Percentiles rank a stretch among this genome's conserved stretches.
phyloP scores from a whole-genome alignment of 2,113 vertebrate genomes.

The Pituophis catenifer region DNA sequence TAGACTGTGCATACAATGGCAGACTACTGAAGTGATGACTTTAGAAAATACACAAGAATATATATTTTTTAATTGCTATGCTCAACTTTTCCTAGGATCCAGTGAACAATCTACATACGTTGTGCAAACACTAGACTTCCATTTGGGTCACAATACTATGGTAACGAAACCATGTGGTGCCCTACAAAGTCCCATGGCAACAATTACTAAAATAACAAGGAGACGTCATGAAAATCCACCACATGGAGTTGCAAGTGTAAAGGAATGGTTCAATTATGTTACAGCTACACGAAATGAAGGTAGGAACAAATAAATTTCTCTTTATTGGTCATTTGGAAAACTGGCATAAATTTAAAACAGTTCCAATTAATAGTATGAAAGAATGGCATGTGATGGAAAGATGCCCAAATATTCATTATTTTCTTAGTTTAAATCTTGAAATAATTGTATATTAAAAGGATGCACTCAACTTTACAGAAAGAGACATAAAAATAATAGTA shows the following conservation, averaged over 20 bases:
- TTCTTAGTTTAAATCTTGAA: not conserved
- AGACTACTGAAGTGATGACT: not conserved
- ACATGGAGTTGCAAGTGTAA: conserved; percentile 93
- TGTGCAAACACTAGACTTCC: conserved; percentile 95
- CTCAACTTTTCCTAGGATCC: conserved; percentile 72
- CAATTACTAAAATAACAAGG: conserved; percentile 96
- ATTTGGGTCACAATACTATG: conserved; percentile 97
- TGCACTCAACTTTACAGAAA: not conserved
- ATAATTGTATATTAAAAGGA: not conserved
- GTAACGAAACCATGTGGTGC: conserved; percentile 97
- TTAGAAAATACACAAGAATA: not conserved
- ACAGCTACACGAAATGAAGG: conserved; percentile 98
- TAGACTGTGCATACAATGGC: not conserved
- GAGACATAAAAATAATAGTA: not conserved
- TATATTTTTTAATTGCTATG: not conserved
- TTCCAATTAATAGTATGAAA: not conserved
- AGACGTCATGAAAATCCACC: conserved; percentile 95
- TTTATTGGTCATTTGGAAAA: not conserved
- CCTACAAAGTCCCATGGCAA: conserved; percentile 96
- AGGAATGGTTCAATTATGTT: conserved; percentile 98
- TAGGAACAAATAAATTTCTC: conserved; percentile 46
- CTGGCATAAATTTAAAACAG: conserved; percentile 25
- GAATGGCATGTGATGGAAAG: not conserved
- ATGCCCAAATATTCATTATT: not conserved
- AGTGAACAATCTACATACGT: conserved; percentile 94